These are phyloP conservation scores for Cerastis leucographa DNA, from an alignment of 2,888 invertebrate species.

Conservation along the genomic window DNA sequence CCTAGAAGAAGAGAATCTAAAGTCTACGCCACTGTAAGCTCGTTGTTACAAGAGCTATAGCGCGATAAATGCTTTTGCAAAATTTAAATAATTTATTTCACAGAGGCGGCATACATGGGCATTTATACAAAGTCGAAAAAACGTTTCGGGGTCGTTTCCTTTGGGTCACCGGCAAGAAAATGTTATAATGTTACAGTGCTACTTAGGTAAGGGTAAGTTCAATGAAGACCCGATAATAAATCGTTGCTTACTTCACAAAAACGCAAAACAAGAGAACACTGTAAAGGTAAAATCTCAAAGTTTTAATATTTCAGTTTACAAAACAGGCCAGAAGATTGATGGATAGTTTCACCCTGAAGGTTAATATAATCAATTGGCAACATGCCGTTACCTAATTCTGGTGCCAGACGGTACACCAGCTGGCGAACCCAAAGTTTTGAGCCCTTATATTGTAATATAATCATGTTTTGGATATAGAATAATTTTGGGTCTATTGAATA, in stretches of 20 bases:
- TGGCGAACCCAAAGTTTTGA: constrained; percentile 43
- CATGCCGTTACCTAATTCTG: constrained; percentile 35
- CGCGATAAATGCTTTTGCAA: constrained; percentile 5
- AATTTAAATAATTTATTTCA: no score
- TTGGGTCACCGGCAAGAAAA: no score
- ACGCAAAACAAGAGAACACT: no score
- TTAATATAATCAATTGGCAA: constrained; percentile 53
- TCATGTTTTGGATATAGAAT: constrained; percentile 31
- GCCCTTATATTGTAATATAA: constrained; percentile 33
- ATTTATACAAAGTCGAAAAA: no score
- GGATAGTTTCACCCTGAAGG: constrained; percentile 17
- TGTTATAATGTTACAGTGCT: no score
- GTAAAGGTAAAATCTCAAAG: background rate
- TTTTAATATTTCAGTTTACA: background rate
- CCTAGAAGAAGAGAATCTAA: no score
- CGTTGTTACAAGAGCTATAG: constrained; percentile 13
- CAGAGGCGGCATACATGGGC: no score
- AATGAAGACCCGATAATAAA: no score
- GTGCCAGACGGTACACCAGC: constrained; percentile 45
- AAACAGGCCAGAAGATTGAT: constrained; percentile 32
- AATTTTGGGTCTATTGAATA: constrained; percentile 27
- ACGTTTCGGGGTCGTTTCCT: no score
- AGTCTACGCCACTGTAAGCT: background rate
- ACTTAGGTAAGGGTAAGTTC: no score
- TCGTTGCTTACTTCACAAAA: background rate